A percentile compares a stretch with the other conserved stretches of the same genome.
Conservation (phyloP, 2,113 vertebrate genomes). For the Vidua macroura region DNA sequence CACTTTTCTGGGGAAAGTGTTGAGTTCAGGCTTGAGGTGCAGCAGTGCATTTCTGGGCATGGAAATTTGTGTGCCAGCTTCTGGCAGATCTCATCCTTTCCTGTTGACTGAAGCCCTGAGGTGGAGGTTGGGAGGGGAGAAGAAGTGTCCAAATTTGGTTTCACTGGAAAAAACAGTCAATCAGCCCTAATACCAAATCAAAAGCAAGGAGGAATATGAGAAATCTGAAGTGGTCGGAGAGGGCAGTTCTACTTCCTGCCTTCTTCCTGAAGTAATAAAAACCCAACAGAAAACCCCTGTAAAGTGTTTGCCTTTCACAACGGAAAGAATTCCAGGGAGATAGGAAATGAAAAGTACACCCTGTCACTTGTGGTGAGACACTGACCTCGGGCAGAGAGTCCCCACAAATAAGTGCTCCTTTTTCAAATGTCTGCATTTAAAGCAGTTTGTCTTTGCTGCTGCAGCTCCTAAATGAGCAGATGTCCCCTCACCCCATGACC, state of each 20-base stretch:
- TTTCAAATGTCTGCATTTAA: not conserved
- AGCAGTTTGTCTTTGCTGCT: conserved; percentile 18
- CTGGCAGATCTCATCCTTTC: not conserved
- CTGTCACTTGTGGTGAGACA: not conserved
- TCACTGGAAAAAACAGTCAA: not conserved
- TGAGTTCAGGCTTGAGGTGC: not conserved
- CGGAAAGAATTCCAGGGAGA: not conserved
- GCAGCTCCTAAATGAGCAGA: conserved; percentile 7
- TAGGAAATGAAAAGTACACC: conserved; percentile 35
- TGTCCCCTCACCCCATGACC: conserved; percentile 11
- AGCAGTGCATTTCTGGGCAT: not conserved
- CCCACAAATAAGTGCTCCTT: not conserved
- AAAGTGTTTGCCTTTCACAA: conserved; percentile 2
- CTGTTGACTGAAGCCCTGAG: not conserved
- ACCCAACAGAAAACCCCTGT: not conserved
- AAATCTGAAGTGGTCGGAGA: not conserved
- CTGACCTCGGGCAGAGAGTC: not conserved
- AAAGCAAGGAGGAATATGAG: not conserved
- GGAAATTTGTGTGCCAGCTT: not conserved
- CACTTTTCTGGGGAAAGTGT: not conserved
- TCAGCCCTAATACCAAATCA: not conserved
- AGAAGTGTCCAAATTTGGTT: not conserved
- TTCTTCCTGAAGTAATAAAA: not conserved
- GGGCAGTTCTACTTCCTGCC: conserved; percentile 7
- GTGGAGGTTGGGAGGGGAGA: not conserved